Conservation (phyloP, 37 sponge, comb jelly and placozoan genomes). For the Halisarca cf. caerulea region DNA sequence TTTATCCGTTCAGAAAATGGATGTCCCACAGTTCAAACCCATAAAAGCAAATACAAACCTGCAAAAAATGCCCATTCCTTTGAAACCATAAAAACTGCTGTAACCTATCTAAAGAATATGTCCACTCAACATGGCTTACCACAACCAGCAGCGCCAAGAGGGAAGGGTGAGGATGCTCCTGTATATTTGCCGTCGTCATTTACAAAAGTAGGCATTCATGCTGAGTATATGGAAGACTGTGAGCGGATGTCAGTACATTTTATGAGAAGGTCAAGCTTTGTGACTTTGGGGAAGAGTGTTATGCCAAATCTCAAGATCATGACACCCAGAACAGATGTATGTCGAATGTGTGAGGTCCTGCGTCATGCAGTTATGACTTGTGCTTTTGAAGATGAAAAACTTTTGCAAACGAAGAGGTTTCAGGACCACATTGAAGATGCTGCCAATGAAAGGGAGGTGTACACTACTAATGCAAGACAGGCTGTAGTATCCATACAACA, state of each 20-base stretch:
- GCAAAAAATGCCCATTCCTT: slow-evolving; percentile 29
- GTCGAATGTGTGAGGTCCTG: slow-evolving; percentile 19
- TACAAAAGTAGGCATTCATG: slow-evolving; percentile 20
- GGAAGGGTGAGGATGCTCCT: neutral
- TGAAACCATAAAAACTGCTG: slow-evolving; percentile 8
- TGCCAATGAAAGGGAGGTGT: slow-evolving; percentile 22
- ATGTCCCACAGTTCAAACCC: neutral
- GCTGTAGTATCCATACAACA: neutral
- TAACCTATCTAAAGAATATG: slow-evolving; percentile 17
- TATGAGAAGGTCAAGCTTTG: slow-evolving; percentile 3
- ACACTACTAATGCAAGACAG: neutral
- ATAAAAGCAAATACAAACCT: neutral
- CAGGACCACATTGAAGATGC: slow-evolving; percentile 23
- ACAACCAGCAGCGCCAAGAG: slow-evolving; percentile 19
- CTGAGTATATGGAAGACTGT: neutral
- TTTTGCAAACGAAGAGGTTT: neutral
- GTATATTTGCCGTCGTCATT: slow-evolving; percentile 20
- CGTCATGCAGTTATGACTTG: slow-evolving; percentile 4
- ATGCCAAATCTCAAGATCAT: slow-evolving; percentile 22
- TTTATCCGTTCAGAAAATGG: neutral
- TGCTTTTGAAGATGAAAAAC: slow-evolving; percentile 31
- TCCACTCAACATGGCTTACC: neutral
- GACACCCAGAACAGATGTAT: slow-evolving; percentile 35
- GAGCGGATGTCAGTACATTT: neutral
- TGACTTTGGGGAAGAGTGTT: slow-evolving; percentile 22